These are phyloP conservation scores for Microcebus jonahi DNA, from an alignment of 2,113 vertebrate genomes.

Conservation along the genomic window DNA sequence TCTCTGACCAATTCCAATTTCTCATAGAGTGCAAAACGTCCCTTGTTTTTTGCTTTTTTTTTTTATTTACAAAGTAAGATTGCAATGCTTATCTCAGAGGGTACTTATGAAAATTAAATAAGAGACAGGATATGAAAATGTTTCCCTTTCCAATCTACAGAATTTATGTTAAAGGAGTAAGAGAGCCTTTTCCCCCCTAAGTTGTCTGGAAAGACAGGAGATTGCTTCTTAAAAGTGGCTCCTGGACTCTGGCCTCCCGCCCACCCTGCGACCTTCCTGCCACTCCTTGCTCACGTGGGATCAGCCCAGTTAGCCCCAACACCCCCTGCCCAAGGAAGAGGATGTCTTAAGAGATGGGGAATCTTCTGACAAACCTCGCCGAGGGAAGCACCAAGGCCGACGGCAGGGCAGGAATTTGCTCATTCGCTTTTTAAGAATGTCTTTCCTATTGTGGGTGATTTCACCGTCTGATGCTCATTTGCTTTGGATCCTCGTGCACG, in stretches of 20 bases:
- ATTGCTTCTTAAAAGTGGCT: background rate
- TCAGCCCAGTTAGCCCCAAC: background rate
- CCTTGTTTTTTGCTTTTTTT: background rate
- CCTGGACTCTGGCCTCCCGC: background rate
- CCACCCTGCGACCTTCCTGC: background rate
- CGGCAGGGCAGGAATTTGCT: background rate
- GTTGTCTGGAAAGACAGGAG: background rate
- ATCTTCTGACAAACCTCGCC: background rate
- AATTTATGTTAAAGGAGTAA: background rate
- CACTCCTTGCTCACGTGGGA: background rate
- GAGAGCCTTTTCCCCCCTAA: background rate
- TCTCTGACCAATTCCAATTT: background rate
- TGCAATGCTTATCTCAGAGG: background rate
- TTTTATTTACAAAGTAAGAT: conserved; percentile 1
- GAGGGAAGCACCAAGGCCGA: background rate
- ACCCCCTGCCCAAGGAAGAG: background rate
- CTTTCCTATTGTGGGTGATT: background rate
- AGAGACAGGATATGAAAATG: background rate
- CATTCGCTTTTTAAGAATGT: background rate
- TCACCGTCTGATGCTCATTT: background rate
- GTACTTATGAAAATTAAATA: background rate
- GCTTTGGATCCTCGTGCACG: background rate
- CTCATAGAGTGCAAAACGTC: background rate
- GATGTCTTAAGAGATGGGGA: background rate
- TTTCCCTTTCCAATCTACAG: background rate